These are phyloP conservation scores for Leptopterna dolabrata DNA, from an alignment of 2,888 invertebrate genomes.

Conservation along the genomic window DNA sequence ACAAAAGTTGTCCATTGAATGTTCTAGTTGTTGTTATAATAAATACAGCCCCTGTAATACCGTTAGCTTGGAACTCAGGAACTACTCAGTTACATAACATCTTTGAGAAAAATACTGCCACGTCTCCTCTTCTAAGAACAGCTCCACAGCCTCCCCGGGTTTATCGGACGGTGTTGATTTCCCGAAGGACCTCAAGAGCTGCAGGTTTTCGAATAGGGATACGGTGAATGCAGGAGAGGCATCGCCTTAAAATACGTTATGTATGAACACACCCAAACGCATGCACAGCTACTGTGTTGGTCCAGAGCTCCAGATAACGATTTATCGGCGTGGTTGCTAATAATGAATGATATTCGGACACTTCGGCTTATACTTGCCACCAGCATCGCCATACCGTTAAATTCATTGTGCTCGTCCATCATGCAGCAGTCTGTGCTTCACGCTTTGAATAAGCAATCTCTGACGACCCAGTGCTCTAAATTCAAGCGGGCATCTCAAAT, in stretches of 20 bases:
- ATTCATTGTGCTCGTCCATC: background rate
- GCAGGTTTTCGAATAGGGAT: background rate
- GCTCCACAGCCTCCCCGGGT: background rate
- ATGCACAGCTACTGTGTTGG: background rate
- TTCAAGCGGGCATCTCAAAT: background rate
- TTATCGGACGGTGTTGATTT: background rate
- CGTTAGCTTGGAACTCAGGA: too few species aligned
- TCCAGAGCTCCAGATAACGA: background rate
- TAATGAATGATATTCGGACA: background rate
- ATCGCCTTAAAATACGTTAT: background rate
- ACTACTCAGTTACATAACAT: too few species aligned
- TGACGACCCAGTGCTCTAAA: background rate
- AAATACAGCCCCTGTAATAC: too few species aligned
- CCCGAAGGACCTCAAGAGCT: background rate
- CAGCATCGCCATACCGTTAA: too few species aligned
- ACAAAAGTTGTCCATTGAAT: too few species aligned
- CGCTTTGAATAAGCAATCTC: background rate
- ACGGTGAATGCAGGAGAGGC: background rate
- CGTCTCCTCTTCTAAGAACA: background rate
- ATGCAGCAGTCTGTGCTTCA: background rate
- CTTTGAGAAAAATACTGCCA: too few species aligned
- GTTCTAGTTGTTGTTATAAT: too few species aligned
- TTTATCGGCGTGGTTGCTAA: background rate
- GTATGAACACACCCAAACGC: background rate
- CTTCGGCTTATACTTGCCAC: background rate